A percentile compares a stretch with the other conserved stretches of the same genome.
These are phyloP conservation scores for Reticulitermes lucifugus DNA, from an alignment of 2,888 invertebrate species.

Conservation along the genomic window DNA sequence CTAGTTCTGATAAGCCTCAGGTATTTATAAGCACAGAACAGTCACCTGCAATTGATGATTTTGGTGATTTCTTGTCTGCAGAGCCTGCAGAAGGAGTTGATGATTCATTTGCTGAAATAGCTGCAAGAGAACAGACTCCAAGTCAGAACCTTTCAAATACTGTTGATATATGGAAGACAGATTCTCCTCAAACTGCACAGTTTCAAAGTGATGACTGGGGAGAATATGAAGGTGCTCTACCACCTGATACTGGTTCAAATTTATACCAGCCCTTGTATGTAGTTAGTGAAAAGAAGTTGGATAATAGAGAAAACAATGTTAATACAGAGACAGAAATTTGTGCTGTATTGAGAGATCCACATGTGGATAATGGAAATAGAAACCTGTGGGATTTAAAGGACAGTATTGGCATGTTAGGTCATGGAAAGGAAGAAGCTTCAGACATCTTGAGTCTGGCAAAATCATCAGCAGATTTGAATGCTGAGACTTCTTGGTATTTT, in stretches of 20 bases:
- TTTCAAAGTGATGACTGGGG: constrained; percentile 50
- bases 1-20: constrained; percentile 50
- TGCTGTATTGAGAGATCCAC: constrained; percentile 7
- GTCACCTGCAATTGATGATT: constrained; percentile 60
- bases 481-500: not conserved
- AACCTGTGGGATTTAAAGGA: not conserved
- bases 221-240: constrained; percentile 23
- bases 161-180: not conserved
- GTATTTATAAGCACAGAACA: constrained; percentile 52
- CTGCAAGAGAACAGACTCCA: constrained; percentile 40
- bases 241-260: not conserved
- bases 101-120: constrained; percentile 54
- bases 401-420: not conserved
- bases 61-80: constrained; percentile 65
- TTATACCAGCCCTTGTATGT: not conserved
- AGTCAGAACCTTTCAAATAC: not conserved
- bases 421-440: not conserved
- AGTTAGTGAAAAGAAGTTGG: not conserved
- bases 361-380: not conserved
- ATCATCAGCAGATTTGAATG: not conserved
- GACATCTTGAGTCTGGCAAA: not conserved
- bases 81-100: constrained; percentile 54
- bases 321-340: not conserved
- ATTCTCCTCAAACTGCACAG: constrained; percentile 22
- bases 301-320: not conserved